Evolutionary conservation across 2,888 invertebrate species (phyloP).

Genomic region (Agrotis clavis): DNA sequence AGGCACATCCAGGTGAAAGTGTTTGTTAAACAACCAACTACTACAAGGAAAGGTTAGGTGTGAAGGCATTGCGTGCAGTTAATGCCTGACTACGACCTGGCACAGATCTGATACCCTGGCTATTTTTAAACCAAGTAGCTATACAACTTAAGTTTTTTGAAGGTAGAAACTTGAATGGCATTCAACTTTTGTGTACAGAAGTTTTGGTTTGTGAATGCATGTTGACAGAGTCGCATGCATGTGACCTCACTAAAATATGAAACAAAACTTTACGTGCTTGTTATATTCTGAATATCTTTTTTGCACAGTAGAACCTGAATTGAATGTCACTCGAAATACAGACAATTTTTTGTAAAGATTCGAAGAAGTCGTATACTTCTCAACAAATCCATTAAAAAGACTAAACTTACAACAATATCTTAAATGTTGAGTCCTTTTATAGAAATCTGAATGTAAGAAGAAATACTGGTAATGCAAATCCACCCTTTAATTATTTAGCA

Average conservation of each 20-base stretch:
- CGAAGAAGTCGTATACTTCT: not conserved
- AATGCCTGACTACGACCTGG: conserved; percentile 50
- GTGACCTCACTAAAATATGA: conserved; percentile 28
- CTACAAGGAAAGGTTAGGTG: conserved; percentile 55
- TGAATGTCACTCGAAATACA: conserved; percentile 32
- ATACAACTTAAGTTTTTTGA: conserved; percentile 12
- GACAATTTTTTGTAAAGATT: conserved; percentile 3
- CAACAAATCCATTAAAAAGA: conserved; percentile 8
- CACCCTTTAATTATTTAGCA: conserved; percentile 1
- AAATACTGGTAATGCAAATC: conserved; percentile 22
- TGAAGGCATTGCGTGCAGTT: conserved; percentile 62
- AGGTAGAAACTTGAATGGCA: conserved; percentile 37
- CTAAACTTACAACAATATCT: not conserved
- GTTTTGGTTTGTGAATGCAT: conserved; percentile 22
- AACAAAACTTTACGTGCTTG: conserved; percentile 33
- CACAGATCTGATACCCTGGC: conserved; percentile 51
- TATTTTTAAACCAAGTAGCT: conserved; percentile 29
- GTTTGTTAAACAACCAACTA: conserved; percentile 25
- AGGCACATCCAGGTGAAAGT: conserved; percentile 35
- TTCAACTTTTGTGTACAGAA: conserved; percentile 19
- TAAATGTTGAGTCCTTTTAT: not conserved
- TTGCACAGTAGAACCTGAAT: conserved; percentile 29
- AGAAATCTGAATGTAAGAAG: not conserved
- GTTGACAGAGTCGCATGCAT: conserved; percentile 28
- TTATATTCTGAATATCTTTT: conserved; percentile 37